phyloP scores from a whole-genome alignment of 92 coral and sea anemone genomes.

The Galaxea fascicularis region DNA sequence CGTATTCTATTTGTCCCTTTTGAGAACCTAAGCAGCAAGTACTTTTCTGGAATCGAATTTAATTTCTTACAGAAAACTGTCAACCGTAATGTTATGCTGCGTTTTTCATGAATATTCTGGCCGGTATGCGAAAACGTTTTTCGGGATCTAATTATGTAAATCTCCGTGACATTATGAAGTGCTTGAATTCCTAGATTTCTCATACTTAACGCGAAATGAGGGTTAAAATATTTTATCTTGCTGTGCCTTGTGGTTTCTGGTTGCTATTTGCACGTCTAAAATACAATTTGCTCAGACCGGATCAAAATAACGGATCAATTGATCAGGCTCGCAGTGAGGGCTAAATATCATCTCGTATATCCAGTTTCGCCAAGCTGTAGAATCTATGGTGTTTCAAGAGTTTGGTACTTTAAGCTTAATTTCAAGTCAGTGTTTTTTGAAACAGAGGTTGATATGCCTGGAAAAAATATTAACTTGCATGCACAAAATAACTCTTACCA shows the following conservation, averaged over 20 bases:
- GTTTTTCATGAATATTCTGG: constrained; percentile 23
- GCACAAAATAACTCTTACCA: not conserved
- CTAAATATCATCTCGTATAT: constrained; percentile 17
- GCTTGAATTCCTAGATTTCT: constrained; percentile 23
- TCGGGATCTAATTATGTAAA: constrained; percentile 41
- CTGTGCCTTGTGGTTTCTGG: not conserved
- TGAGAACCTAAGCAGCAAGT: constrained; percentile 38
- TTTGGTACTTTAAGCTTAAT: not conserved
- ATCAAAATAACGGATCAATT: not conserved
- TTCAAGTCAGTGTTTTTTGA: not conserved
- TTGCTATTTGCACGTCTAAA: not conserved
- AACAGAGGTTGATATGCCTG: not conserved
- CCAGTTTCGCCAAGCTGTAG: constrained; percentile 2
- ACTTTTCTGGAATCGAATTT: constrained; percentile 3
- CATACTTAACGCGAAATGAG: constrained; percentile 28
- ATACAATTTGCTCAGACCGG: not conserved
- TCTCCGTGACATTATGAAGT: constrained; percentile 16
- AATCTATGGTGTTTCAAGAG: not conserved
- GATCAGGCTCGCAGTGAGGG: not conserved
- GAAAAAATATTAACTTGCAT: not conserved
- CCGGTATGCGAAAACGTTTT: constrained; percentile 25
- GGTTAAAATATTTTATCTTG: constrained; percentile 4
- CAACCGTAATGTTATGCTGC: not conserved
- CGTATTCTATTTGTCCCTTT: constrained; percentile 45
- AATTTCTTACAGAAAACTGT: not conserved